Evolutionary conservation across 2,888 invertebrate species (phyloP), one percentile per base, ranked within the genome.

Genomic region (Lepetodrilus schrolli): DNA sequence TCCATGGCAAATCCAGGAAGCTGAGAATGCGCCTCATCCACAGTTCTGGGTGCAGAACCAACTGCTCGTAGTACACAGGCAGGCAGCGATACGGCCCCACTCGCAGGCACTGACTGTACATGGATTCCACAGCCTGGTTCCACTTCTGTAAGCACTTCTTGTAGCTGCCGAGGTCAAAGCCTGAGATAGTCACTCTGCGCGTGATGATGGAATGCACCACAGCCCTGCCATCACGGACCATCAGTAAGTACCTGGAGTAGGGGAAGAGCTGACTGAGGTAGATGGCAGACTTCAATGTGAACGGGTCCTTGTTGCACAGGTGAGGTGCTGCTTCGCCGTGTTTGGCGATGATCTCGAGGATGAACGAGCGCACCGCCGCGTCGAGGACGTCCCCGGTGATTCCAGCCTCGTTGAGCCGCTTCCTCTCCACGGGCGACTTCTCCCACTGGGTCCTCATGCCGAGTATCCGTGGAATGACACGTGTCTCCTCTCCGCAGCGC

Each of bases 121-220:
- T 99, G 76, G 95, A 93, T 91, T 95, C 95, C 88, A 97, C 96
- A 49, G 97, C 97, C 88, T 94, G 94, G 92, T 98, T 98, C 99
- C 99, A 99, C 92, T 97, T 97, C 86, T 93, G 94, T 92, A 99
- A 92, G 91, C 98, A 98, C 92, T 98, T 80, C 36, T 97, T 94
- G 92, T 97, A 98, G 91, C 95, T 96, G 83, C 94, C 93, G 91
- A 98, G 92, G 92, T 99, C 97, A 92, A 99, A 99, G 58, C 98
- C 98, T 13, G 95, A 95, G 88, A 96, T 96, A 48, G 94, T 94
- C 66, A 94, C 93, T 93, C 97, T 96, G 85, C 99, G 93, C 58
- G 96, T 95, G 89, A 99, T 98, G 91, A 99, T 98, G 80, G 98
- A 99, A 92, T 99, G 98, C 77, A 98, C 98, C 21, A 98, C 98